Conservation (phyloP, 2,113 vertebrate genomes). For the Rhodinocichla rosea region DNA sequence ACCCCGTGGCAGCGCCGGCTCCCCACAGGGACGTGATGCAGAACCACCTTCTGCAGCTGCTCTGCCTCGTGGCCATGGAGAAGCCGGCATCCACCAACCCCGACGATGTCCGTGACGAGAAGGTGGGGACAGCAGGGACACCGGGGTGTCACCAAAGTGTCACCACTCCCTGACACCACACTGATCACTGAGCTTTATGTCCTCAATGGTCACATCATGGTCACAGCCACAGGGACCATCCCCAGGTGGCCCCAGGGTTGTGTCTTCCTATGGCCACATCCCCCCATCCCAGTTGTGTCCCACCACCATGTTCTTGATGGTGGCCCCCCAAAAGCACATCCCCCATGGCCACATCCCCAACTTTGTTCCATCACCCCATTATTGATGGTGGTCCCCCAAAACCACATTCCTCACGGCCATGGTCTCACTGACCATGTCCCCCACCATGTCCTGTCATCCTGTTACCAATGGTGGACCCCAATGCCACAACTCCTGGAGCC, state of each 20-base stretch:
- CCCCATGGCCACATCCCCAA: background rate
- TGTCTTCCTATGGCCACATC: background rate
- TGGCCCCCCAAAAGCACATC: background rate
- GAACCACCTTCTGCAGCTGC: constrained; percentile 17
- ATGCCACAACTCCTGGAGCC: too few relatives aligned
- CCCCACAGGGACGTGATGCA: background rate
- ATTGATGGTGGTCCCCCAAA: background rate
- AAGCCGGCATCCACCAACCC: background rate
- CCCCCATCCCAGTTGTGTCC: too few relatives aligned
- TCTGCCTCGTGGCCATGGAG: constrained; percentile 2
- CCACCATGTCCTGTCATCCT: fast-evolving
- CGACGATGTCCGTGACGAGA: background rate
- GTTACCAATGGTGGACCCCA: fast-evolving
- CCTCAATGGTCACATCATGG: fast-evolving
- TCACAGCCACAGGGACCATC: fast-evolving
- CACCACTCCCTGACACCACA: fast-evolving
- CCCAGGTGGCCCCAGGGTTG: background rate
- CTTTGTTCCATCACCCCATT: background rate
- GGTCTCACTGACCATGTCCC: background rate
- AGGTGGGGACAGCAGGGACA: background rate
- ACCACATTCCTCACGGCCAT: too few relatives aligned
- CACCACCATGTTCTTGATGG: background rate
- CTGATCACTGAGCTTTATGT: background rate
- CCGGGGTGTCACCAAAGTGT: fast-evolving
- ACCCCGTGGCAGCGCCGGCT: background rate